Evolutionary conservation across 2,113 vertebrate genomes (phyloP).

Genomic region (Cromileptes altivelis): DNA sequence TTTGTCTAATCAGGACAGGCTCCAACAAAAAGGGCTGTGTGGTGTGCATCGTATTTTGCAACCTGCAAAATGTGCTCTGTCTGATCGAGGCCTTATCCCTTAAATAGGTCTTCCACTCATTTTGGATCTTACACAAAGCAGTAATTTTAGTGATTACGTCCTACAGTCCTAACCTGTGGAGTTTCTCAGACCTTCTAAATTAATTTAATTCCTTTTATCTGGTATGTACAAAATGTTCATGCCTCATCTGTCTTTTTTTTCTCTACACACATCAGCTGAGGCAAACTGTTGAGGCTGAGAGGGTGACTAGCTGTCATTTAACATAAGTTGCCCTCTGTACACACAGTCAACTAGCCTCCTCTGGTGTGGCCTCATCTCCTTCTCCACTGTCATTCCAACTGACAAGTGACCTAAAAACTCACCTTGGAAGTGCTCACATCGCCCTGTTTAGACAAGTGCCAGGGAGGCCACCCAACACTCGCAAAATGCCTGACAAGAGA

Average conservation of each 20-base stretch:
- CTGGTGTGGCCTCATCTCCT: constrained; percentile 57
- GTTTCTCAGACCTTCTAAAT: constrained; percentile 8
- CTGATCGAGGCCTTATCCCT: neutral
- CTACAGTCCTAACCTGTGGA: neutral
- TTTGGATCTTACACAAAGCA: constrained; percentile 1
- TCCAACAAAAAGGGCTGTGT: no score
- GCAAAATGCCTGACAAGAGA: constrained; percentile 60
- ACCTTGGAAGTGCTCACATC: constrained; percentile 75
- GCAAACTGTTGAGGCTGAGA: constrained; percentile 43
- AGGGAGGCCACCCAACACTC: constrained; percentile 22
- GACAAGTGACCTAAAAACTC: constrained; percentile 81
- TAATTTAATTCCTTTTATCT: neutral
- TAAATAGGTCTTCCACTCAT: neutral
- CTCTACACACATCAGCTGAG: constrained; percentile 23
- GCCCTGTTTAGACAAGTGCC: constrained; percentile 72
- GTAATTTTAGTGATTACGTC: neutral
- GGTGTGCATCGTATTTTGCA: no score
- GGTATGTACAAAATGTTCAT: neutral
- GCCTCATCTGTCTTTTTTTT: constrained; percentile 1
- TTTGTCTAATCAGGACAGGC: no score
- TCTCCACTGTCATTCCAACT: constrained; percentile 69
- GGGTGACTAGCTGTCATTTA: constrained; percentile 67
- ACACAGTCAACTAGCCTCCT: constrained; percentile 63
- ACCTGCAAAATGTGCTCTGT: no score
- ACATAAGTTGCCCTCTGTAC: constrained; percentile 64